phyloP scores from a whole-genome alignment of 1,140 invertebrate genomes.

The Anastrepha obliqua region DNA sequence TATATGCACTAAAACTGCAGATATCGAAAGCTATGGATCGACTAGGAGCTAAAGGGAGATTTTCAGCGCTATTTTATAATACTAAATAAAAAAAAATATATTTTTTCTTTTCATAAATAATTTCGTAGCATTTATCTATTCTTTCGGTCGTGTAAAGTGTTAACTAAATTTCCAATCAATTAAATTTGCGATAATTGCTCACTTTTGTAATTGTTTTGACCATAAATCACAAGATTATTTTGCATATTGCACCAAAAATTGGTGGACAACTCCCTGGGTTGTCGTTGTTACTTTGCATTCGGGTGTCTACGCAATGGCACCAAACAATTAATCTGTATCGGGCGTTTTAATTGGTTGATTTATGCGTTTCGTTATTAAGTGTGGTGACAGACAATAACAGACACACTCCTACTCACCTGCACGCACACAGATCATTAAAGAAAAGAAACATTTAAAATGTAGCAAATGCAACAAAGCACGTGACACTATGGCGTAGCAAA shows the following conservation, averaged over 20 bases:
- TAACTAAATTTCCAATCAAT: background rate
- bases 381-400: conserved; percentile 1
- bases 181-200: conserved; percentile 27
- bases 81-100: too few species aligned
- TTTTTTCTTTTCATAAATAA: too few species aligned
- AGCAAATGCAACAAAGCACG: background rate
- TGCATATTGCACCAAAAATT: background rate
- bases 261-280: background rate
- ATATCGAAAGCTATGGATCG: too few species aligned
- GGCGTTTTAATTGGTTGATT: conserved; percentile 40
- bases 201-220: conserved; percentile 21
- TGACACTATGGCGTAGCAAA: background rate
- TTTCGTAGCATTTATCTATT: too few species aligned
- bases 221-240: background rate
- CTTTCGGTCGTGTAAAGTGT: background rate
- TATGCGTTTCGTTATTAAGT: conserved; percentile 11
- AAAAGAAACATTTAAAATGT: background rate
- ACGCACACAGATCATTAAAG: conserved; percentile 4
- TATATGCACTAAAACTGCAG: too few species aligned
- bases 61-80: too few species aligned
- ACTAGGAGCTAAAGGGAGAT: too few species aligned
- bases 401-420: conserved; percentile 22
- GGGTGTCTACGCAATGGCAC: background rate
- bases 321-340: conserved; percentile 34
- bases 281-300: background rate